Conservation (phyloP, 1,140 invertebrate genomes). For the Zaprionus kolodkinae region DNA sequence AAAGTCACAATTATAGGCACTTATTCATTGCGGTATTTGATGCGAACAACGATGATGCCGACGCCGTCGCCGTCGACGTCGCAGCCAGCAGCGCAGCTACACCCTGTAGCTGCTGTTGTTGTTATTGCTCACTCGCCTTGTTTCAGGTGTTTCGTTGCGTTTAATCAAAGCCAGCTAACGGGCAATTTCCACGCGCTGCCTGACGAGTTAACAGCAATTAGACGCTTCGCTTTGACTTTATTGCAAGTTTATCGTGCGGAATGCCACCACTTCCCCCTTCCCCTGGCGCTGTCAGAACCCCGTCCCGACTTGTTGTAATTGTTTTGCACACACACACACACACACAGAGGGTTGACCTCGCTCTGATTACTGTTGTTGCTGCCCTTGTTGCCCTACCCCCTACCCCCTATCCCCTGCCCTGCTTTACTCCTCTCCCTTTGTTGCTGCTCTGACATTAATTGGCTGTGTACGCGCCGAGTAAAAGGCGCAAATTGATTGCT, state of each 20-base stretch:
- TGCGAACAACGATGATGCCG: conserved; percentile 62
- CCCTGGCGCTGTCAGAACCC: background rate
- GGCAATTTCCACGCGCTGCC: conserved; percentile 37
- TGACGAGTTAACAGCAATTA: conserved; percentile 80
- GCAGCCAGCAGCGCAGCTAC: background rate
- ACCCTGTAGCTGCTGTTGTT: background rate
- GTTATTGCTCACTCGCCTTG: background rate
- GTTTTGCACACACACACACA: conserved; percentile 46
- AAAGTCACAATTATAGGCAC: conserved; percentile 81
- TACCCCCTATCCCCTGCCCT: background rate
- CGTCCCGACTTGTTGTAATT: conserved; percentile 50
- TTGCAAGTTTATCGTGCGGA: conserved; percentile 79
- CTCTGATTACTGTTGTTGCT: conserved; percentile 11
- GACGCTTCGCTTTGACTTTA: conserved; percentile 74
- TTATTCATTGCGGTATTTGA: conserved; percentile 81
- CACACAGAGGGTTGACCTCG: conserved; percentile 13
- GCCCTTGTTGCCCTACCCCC: background rate
- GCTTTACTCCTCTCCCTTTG: no score
- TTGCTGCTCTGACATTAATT: conserved; percentile 73
- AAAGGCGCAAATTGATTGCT: conserved; percentile 82
- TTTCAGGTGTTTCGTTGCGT: conserved; percentile 39
- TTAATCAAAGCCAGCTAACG: conserved; percentile 58
- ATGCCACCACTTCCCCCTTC: conserved; percentile 29
- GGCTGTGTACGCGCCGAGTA: conserved; percentile 75
- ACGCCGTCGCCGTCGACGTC: background rate